Evolutionary conservation across 1,140 invertebrate genomes (phyloP).

Genomic region (Drosophila bipectinata): DNA sequence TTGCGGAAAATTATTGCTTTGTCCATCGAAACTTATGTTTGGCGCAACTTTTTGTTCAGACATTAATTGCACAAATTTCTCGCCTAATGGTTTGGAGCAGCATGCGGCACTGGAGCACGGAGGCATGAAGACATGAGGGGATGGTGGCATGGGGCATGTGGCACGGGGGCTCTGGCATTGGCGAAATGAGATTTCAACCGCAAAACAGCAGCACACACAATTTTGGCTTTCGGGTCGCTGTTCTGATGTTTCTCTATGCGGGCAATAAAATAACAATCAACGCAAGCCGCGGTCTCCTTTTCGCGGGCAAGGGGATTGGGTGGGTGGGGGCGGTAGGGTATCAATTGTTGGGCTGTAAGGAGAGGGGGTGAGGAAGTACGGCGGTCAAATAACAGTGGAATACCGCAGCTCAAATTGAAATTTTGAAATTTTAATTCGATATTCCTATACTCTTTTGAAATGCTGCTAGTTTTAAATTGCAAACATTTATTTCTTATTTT

Average conservation of each 20-base stretch:
- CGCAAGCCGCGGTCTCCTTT: constrained; percentile 64
- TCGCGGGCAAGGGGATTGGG: neutral
- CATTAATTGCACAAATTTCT: constrained; percentile 56
- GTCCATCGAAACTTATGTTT: constrained; percentile 39
- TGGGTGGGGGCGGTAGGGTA: too few species aligned
- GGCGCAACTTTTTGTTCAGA: constrained; percentile 37
- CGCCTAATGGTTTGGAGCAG: constrained; percentile 19
- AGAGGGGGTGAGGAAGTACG: neutral
- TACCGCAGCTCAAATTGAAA: neutral
- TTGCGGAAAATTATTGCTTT: constrained; percentile 39
- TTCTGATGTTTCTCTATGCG: constrained; percentile 61
- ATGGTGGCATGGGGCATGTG: neutral
- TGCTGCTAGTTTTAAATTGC: too few species aligned
- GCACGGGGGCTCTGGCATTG: constrained; percentile 7
- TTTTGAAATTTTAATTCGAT: neutral
- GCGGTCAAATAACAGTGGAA: neutral
- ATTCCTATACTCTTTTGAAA: neutral
- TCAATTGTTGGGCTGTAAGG: neutral
- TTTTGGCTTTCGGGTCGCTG: constrained; percentile 65
- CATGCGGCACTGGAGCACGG: neutral
- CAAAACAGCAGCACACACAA: constrained; percentile 75
- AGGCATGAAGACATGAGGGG: neutral
- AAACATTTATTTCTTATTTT: too few species aligned
- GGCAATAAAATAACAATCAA: constrained; percentile 79
- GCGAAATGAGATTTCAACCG: constrained; percentile 75